phyloP scores from a whole-genome alignment of 2,888 invertebrate genomes.

The Calameuta pallipes region DNA sequence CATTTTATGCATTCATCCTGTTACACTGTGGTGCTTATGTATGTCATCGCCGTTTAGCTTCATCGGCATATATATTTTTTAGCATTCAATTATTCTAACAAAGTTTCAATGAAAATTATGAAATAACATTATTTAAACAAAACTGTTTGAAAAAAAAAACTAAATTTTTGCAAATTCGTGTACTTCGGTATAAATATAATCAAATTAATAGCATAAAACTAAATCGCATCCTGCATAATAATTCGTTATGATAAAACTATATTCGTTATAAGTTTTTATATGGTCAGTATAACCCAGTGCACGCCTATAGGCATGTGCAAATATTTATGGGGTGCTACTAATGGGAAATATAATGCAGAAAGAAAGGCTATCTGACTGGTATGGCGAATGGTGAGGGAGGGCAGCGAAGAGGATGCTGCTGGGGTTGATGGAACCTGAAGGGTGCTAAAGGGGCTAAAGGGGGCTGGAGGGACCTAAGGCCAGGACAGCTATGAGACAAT shows the following conservation, averaged over 20 bases:
- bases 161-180: neutral
- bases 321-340: conserved; percentile 35
- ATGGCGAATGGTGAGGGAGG: neutral
- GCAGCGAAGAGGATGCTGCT: neutral
- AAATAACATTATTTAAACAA: neutral
- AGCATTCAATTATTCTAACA: neutral
- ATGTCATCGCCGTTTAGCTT: neutral
- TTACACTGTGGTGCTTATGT: neutral
- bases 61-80: neutral
- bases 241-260: neutral
- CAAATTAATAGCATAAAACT: neutral
- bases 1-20: neutral
- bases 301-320: conserved; percentile 6
- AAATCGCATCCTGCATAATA: neutral
- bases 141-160: no score
- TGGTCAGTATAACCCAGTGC: neutral
- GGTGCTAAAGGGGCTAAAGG: conserved; percentile 9
- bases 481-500: conserved; percentile 60
- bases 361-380: conserved; percentile 5
- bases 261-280: conserved; percentile 9
- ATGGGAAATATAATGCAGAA: conserved; percentile 46
- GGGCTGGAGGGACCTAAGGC: conserved; percentile 48
- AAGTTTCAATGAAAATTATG: neutral
- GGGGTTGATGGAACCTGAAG: conserved; percentile 9
- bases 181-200: neutral